Evolutionary conservation across 1,140 invertebrate species (phyloP).

Genomic region (Hyles vespertilio): DNA sequence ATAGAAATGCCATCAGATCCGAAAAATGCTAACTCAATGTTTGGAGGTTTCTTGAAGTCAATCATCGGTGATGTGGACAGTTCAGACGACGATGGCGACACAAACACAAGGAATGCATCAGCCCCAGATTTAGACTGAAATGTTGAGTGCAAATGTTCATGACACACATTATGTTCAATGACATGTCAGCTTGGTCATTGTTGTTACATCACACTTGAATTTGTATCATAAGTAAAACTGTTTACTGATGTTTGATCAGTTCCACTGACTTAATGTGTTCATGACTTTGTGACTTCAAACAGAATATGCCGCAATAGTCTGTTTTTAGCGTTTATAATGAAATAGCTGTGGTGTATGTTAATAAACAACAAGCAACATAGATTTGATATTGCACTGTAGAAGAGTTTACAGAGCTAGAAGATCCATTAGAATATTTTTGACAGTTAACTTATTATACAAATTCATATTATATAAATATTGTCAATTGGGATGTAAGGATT

Average conservation of each 20-base stretch:
- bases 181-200: constrained; percentile 10
- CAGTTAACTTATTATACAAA: no score
- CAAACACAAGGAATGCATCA: constrained; percentile 27
- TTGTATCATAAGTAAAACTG: background rate
- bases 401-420: no score
- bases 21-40: constrained; percentile 47
- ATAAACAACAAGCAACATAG: no score
- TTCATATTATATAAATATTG: no score
- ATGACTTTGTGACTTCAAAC: constrained; percentile 1
- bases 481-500: no score
- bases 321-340: no score
- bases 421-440: no score
- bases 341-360: no score
- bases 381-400: no score
- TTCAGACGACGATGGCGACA: constrained; percentile 59
- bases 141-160: constrained; percentile 13
- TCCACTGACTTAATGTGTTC: background rate
- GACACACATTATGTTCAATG: constrained; percentile 10
- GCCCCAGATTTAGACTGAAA: constrained; percentile 61
- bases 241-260: background rate
- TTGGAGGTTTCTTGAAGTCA: constrained; percentile 59
- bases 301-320: background rate
- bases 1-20: constrained; percentile 50
- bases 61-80: constrained; percentile 63
- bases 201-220: background rate